A percentile compares a stretch with the other conserved stretches of the same genome.
These are phyloP conservation scores for Liolophura sinensis DNA, from an alignment of 1,140 invertebrate genomes.

Conservation along the genomic window DNA sequence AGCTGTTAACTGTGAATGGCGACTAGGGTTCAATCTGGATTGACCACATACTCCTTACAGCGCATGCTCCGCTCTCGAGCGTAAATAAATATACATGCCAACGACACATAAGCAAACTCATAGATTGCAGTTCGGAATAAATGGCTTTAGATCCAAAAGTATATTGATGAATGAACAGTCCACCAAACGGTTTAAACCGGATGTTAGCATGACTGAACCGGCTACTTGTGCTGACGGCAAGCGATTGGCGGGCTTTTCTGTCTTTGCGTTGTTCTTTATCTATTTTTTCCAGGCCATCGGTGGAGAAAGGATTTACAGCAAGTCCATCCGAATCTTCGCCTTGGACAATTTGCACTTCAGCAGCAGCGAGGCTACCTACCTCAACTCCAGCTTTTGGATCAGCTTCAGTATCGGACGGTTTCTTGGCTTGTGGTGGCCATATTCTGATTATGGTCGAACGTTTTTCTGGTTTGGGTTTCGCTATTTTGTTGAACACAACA, in stretches of 20 bases:
- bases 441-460: slow-evolving; percentile 9
- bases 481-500: slow-evolving; percentile 5
- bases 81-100: too few relatives aligned
- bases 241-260: slow-evolving; percentile 10
- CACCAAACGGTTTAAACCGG: too few relatives aligned
- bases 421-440: slow-evolving; percentile 12
- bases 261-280: slow-evolving; percentile 20
- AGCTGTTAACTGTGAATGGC: too few relatives aligned
- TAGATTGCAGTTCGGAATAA: background rate
- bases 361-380: slow-evolving; percentile 15
- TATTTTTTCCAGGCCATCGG: slow-evolving; percentile 21
- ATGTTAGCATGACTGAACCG: slow-evolving; percentile 8
- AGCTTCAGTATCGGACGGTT: slow-evolving; percentile 16
- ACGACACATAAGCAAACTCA: background rate
- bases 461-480: slow-evolving; percentile 7
- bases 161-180: background rate
- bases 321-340: slow-evolving; percentile 23
- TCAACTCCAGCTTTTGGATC: slow-evolving; percentile 18
- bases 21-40: too few relatives aligned
- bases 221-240: slow-evolving; percentile 17
- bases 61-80: too few relatives aligned
- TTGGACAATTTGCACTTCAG: slow-evolving; percentile 18
- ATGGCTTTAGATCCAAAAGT: too few relatives aligned
- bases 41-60: too few relatives aligned
- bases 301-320: slow-evolving; percentile 28